These are phyloP conservation scores for Pachypeltis micranthus DNA, from an alignment of 1,140 invertebrate species.

Conservation along the genomic window DNA sequence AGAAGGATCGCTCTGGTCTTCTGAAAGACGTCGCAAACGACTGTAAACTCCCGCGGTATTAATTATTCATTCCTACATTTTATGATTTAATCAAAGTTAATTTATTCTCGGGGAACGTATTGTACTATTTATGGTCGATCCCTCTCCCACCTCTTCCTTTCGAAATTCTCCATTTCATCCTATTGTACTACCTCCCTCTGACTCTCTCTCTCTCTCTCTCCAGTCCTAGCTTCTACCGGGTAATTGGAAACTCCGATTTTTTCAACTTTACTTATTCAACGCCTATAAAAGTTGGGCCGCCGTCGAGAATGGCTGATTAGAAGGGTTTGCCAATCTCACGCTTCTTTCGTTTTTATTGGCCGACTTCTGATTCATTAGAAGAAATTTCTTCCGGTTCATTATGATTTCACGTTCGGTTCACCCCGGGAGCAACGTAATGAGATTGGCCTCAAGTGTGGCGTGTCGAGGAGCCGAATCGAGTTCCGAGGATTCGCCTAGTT, in stretches of 20 bases:
- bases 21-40: too few relatives aligned
- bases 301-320: constrained; percentile 12
- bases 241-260: neutral
- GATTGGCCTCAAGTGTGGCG: too few relatives aligned
- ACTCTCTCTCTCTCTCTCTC: too few relatives aligned
- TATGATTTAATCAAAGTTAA: constrained; percentile 1
- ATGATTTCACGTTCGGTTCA: too few relatives aligned
- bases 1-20: too few relatives aligned
- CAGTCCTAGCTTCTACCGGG: neutral
- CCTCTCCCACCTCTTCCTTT: too few relatives aligned
- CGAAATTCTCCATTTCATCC: too few relatives aligned
- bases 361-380: neutral
- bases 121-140: neutral
- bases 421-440: too few relatives aligned
- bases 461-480: too few relatives aligned
- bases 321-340: constrained; percentile 7
- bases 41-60: neutral
- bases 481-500: too few relatives aligned
- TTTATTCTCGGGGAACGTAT: neutral
- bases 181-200: too few relatives aligned
- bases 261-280: neutral
- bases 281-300: constrained; percentile 5
- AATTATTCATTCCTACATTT: neutral
- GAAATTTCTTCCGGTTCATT: too few relatives aligned
- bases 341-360: neutral